Evolutionary conservation across 2,113 vertebrate genomes (phyloP).

Genomic region (Prunella fulvescens): DNA sequence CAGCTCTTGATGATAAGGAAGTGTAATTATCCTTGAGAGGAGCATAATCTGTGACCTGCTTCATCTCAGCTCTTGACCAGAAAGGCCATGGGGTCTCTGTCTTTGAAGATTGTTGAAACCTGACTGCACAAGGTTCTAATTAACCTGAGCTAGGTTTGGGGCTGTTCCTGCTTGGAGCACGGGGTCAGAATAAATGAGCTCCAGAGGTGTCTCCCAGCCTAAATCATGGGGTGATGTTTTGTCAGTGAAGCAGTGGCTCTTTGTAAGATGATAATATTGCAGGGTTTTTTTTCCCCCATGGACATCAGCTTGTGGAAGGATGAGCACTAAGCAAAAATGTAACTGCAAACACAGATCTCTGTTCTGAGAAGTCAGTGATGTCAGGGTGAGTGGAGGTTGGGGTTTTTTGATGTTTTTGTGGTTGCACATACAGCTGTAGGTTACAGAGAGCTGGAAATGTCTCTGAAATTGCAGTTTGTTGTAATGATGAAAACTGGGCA

Average conservation of each 20-base stretch:
- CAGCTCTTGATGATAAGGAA: neutral
- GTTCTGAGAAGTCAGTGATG: neutral
- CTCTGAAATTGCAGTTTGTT: neutral
- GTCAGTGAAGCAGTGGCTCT: neutral
- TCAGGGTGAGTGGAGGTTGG: neutral
- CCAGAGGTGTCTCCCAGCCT: neutral
- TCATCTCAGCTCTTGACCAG: neutral
- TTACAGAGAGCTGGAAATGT: neutral
- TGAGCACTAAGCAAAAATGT: neutral
- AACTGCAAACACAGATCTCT: neutral
- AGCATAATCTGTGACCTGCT: neutral
- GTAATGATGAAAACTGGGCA: neutral
- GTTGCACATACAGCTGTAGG: neutral
- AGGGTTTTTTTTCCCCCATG: neutral
- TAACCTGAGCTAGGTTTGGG: neutral
- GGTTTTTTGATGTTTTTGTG: neutral
- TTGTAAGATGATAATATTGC: neutral
- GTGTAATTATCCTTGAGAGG: neutral
- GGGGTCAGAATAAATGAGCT: neutral
- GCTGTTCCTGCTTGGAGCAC: neutral
- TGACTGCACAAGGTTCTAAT: neutral
- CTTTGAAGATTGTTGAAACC: neutral
- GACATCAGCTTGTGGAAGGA: neutral
- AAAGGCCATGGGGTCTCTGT: neutral
- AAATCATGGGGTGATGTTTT: neutral